These are phyloP conservation scores for Hiodon alosoides DNA, from an alignment of 2,113 vertebrate species.

Conservation along the genomic window DNA sequence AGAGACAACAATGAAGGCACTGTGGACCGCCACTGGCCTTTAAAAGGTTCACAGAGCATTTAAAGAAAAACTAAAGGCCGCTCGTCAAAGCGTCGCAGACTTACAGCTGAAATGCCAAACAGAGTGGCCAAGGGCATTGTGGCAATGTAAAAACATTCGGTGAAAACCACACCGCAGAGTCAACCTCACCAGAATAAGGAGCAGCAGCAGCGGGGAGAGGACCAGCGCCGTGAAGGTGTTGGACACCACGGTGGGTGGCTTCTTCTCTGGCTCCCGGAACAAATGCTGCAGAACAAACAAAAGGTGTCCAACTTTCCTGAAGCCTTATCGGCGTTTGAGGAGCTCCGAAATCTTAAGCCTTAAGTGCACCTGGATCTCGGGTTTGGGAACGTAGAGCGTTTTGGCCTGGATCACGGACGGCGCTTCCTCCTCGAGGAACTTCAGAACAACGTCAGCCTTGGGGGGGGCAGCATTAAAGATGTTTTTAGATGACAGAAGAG, in stretches of 20 bases:
- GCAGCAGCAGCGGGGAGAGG: slow-evolving; percentile 83
- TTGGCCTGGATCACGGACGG: slow-evolving; percentile 80
- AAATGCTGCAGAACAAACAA: slow-evolving; percentile 75
- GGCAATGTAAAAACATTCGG: too few species aligned
- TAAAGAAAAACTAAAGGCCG: slow-evolving; percentile 16
- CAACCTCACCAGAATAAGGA: slow-evolving; percentile 84
- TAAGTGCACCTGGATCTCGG: slow-evolving; percentile 83
- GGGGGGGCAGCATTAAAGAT: slow-evolving; percentile 20
- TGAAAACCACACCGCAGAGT: neutral
- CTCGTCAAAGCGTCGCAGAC: neutral
- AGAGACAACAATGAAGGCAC: slow-evolving; percentile 7
- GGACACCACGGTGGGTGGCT: slow-evolving; percentile 87
- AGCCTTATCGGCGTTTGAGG: neutral
- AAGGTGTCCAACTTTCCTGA: neutral
- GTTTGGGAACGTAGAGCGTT: slow-evolving; percentile 88
- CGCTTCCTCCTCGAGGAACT: slow-evolving; percentile 89
- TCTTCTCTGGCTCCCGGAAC: slow-evolving; percentile 96
- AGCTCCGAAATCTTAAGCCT: neutral
- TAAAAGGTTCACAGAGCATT: neutral
- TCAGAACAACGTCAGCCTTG: slow-evolving; percentile 89
- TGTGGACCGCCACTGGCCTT: neutral
- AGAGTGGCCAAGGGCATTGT: neutral
- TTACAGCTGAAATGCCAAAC: neutral
- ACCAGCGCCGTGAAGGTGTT: slow-evolving; percentile 89
- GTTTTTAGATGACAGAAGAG: neutral